Evolutionary conservation across 2,113 vertebrate species (phyloP), one percentile per base, ranked within the genome.

Genomic region (Clupea harengus): DNA sequence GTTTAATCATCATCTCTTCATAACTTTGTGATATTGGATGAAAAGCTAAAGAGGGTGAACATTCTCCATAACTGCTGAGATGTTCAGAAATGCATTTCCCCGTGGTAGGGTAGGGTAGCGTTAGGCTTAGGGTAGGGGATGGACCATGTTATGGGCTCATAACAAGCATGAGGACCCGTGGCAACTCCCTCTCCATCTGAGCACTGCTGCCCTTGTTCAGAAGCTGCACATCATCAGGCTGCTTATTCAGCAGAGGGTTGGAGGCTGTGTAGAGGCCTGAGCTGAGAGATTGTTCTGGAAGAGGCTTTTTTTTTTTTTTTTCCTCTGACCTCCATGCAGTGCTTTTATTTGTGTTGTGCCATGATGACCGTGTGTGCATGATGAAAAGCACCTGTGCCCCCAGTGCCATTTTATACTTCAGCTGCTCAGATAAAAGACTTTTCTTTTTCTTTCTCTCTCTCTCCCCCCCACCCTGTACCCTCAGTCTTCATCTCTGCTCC

Each of bases 161-260:
- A 22, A 60, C 39, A 60, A 22, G 22, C 54, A 18, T 60, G 54
- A 22, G 20, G 54, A 60, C 18, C 22, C 4, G 54, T 22, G 54
- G 54, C 18, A 7, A 20, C 54, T 60, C 54, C 54, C 54, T 60
- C 6, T 20, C 52, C 18, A 5, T 60, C 54, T 60, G 54, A 20
- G 3, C 54, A 60, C 54, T 60, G 54, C 54, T 22, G 54, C 54
- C 18, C 4, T 60, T 60, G 18, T 22, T 22, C 54, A 60, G 18
- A 60, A 60, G 5, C 54, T 60, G 18, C 18, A 22, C 54, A 6
- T 60, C 54, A 6, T 15, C 17, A 32, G 72, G 72, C 72, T 78
- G 72, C 82, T 87, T 85, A 75, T 81, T 87, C 60, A 84, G 81
- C 32, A 32, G 45, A 52, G 17, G 6, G 8, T 1, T 78, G 72